These are phyloP conservation scores for Chaunax sp. DNA, from an alignment of 2,797 vertebrate species.

Conservation along the genomic window DNA sequence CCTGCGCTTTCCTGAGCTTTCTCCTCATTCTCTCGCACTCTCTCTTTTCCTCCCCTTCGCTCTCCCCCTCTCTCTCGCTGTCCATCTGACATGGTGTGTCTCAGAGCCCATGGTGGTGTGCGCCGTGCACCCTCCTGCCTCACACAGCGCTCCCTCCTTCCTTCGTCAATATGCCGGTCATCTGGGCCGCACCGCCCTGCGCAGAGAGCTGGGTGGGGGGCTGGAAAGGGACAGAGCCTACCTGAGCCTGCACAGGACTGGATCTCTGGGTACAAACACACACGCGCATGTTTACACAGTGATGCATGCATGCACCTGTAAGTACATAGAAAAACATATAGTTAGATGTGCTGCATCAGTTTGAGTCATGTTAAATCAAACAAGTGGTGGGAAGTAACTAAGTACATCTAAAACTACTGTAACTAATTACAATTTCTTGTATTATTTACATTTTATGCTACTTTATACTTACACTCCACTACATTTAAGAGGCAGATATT, in stretches of 20 bases:
- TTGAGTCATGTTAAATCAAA: too few relatives aligned
- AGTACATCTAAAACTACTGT: too few relatives aligned
- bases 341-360: not conserved
- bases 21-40: slow-evolving; percentile 19
- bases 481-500: not conserved
- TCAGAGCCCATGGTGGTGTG: slow-evolving; percentile 84
- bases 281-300: slow-evolving; percentile 27
- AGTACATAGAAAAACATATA: not conserved
- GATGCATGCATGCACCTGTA: not conserved
- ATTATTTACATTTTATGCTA: too few relatives aligned
- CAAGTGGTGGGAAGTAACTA: too few relatives aligned
- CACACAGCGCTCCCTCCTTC: slow-evolving; percentile 87
- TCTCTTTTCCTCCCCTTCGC: slow-evolving; percentile 2
- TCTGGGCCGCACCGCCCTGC: slow-evolving; percentile 83
- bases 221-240: slow-evolving; percentile 83
- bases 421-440: not conserved
- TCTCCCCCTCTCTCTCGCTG: slow-evolving; percentile 26
- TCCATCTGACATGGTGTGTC: slow-evolving; percentile 48
- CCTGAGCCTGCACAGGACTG: slow-evolving; percentile 84
- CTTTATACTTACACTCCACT: too few relatives aligned
- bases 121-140: slow-evolving; percentile 81
- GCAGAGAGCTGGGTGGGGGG: slow-evolving; percentile 81
- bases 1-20: slow-evolving; percentile 11
- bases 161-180: slow-evolving; percentile 86
- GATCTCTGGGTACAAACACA: slow-evolving; percentile 83